Evolutionary conservation across 2,797 vertebrate genomes (phyloP).

Genomic region (Takifugu ocellatus): DNA sequence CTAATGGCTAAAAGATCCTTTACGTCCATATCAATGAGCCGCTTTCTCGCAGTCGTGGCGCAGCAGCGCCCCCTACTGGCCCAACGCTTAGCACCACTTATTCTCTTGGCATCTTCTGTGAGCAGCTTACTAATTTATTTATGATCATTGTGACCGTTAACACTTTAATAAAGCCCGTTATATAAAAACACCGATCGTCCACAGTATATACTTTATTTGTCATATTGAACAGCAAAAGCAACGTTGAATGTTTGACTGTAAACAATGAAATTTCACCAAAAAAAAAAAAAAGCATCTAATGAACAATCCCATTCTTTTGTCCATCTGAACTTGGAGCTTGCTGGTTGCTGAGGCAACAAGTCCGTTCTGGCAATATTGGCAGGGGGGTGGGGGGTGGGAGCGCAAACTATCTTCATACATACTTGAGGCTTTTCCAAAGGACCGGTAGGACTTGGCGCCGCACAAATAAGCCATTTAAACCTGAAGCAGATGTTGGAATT

Average conservation of each 20-base stretch:
- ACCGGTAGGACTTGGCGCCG: slow-evolving; percentile 27
- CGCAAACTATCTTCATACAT: slow-evolving; percentile 19
- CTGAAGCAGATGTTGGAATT: slow-evolving; percentile 45
- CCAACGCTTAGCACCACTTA: slow-evolving; percentile 11
- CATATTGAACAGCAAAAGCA: slow-evolving; percentile 69
- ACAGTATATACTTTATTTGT: slow-evolving; percentile 61
- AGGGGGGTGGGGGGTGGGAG: not conserved
- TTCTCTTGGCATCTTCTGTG: slow-evolving; percentile 19
- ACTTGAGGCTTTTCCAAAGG: slow-evolving; percentile 42
- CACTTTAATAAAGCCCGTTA: slow-evolving; percentile 57
- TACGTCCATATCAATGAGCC: slow-evolving; percentile 15
- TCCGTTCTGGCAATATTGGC: slow-evolving; percentile 4
- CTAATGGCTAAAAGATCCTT: slow-evolving; percentile 22
- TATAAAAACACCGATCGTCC: slow-evolving; percentile 24
- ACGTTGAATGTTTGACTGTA: slow-evolving; percentile 56
- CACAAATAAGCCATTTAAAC: slow-evolving; percentile 31
- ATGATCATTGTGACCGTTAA: slow-evolving; percentile 38
- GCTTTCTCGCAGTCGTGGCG: slow-evolving; percentile 12
- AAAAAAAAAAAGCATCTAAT: not conserved
- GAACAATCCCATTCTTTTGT: slow-evolving; percentile 28
- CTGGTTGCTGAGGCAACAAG: slow-evolving; percentile 13
- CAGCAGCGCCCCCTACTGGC: slow-evolving; percentile 62
- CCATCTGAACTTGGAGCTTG: slow-evolving; percentile 42
- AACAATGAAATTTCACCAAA: slow-evolving; percentile 48
- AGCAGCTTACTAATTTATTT: slow-evolving; percentile 58